phyloP scores from a whole-genome alignment of 2,888 invertebrate species.

The Cyclophora punctaria region DNA sequence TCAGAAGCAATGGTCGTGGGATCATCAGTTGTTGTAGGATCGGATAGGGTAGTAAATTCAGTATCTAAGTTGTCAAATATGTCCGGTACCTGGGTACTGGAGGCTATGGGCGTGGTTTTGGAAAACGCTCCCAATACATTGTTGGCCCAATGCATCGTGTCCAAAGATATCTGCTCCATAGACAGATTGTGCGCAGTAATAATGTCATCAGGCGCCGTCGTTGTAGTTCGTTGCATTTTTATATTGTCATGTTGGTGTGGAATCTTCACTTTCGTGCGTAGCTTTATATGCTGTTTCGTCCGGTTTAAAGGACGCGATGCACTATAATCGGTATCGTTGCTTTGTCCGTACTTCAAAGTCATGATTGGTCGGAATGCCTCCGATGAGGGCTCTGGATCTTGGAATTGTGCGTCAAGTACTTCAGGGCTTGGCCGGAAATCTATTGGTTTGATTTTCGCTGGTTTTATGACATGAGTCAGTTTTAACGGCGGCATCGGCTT shows the following conservation, averaged over 20 bases:
- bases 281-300: constrained; percentile 28
- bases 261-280: constrained; percentile 40
- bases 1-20: constrained; percentile 24
- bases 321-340: constrained; percentile 20
- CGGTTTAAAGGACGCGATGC: constrained; percentile 4
- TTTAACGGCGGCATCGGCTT: constrained; percentile 68
- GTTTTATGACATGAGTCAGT: constrained; percentile 33
- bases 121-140: constrained; percentile 48
- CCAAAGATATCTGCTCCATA: constrained; percentile 26
- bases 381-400: constrained; percentile 41
- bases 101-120: constrained; percentile 59
- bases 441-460: constrained; percentile 27
- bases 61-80: not conserved
- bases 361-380: constrained; percentile 59
- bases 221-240: constrained; percentile 40
- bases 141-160: constrained; percentile 50
- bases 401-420: constrained; percentile 48
- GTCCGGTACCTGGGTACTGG: constrained; percentile 5
- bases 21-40: constrained; percentile 22
- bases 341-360: constrained; percentile 34
- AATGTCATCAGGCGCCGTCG: constrained; percentile 52
- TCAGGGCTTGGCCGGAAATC: constrained; percentile 65
- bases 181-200: constrained; percentile 33
- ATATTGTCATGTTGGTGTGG: constrained; percentile 44
- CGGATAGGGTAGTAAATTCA: no score